Evolutionary conservation across 2,888 invertebrate species (phyloP).

Genomic region (Ryuthela nishihirai): DNA sequence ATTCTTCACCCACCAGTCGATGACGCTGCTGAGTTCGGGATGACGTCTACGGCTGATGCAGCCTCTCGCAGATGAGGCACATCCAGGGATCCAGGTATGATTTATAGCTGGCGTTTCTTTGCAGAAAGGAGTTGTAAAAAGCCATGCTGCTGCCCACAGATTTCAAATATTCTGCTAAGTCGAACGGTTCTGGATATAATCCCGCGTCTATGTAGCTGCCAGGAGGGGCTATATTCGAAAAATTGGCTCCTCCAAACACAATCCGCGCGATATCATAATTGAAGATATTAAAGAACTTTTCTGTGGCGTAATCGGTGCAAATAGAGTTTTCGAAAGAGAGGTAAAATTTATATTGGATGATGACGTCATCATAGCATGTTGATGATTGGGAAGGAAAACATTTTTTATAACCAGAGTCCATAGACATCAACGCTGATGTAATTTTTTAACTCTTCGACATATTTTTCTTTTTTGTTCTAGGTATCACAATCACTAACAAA

Average conservation of each 20-base stretch:
- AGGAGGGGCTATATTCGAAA: conserved; percentile 44
- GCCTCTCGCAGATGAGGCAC: conserved; percentile 21
- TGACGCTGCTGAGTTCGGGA: no score
- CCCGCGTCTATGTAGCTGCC: conserved; percentile 47
- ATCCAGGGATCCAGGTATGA: conserved; percentile 32
- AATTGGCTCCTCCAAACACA: conserved; percentile 46
- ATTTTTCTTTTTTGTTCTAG: conserved; percentile 30
- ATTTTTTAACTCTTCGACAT: conserved; percentile 29
- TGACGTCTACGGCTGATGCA: no score
- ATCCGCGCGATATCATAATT: conserved; percentile 45
- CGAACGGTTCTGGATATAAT: conserved; percentile 17
- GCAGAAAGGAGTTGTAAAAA: conserved; percentile 5
- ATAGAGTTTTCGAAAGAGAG: conserved; percentile 37
- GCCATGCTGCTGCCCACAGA: conserved; percentile 8
- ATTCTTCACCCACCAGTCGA: no score
- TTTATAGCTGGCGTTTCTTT: conserved; percentile 12
- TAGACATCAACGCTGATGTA: conserved; percentile 36
- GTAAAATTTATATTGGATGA: conserved; percentile 40
- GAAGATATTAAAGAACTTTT: conserved; percentile 45
- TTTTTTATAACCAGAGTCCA: conserved; percentile 26
- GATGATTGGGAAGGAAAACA: conserved; percentile 42
- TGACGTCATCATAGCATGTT: conserved; percentile 48
- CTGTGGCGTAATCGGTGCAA: conserved; percentile 47
- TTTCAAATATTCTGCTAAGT: conserved; percentile 17
- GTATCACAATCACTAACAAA: conserved; percentile 34